A percentile compares a stretch with the other conserved stretches of the same genome.
These are phyloP conservation scores for Valencia hispanica DNA, from an alignment of 2,797 vertebrate genomes.

Conservation along the genomic window DNA sequence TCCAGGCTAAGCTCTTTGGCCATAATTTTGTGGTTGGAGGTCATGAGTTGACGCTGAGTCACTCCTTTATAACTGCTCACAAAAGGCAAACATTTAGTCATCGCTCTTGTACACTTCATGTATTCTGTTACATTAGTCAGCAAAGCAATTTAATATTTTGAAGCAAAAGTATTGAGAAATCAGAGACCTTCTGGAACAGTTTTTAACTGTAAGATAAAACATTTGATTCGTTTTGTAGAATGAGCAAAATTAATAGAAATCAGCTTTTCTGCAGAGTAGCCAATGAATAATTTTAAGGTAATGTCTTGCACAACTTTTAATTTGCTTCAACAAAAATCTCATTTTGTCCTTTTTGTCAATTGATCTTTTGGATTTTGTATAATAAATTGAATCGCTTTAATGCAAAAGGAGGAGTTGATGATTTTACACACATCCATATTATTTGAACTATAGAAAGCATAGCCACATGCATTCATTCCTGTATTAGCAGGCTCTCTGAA, in stretches of 20 bases:
- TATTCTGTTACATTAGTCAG: neutral
- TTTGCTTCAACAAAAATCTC: neutral
- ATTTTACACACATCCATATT: too few relatives aligned
- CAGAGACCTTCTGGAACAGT: neutral
- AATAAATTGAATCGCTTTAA: neutral
- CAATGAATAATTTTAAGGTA: neutral
- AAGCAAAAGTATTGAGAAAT: neutral
- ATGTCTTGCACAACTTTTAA: neutral
- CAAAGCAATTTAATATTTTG: neutral
- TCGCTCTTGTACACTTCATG: neutral
- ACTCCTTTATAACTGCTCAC: too few relatives aligned
- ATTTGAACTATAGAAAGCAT: neutral
- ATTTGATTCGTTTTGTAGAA: conserved; percentile 21
- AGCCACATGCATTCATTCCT: neutral
- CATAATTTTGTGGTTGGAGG: neutral
- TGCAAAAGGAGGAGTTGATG: too few relatives aligned
- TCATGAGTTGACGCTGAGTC: neutral
- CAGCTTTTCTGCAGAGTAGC: conserved; percentile 2
- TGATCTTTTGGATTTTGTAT: neutral
- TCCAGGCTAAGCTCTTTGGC: neutral
- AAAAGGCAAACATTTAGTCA: conserved; percentile 8
- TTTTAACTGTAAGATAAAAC: neutral
- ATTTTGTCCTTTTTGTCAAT: neutral
- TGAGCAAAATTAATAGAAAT: conserved; percentile 27
- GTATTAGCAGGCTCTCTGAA: neutral